Base-by-base conservation (phyloP, 1,140 invertebrate species). In the Phocides pigmalion region DNA sequence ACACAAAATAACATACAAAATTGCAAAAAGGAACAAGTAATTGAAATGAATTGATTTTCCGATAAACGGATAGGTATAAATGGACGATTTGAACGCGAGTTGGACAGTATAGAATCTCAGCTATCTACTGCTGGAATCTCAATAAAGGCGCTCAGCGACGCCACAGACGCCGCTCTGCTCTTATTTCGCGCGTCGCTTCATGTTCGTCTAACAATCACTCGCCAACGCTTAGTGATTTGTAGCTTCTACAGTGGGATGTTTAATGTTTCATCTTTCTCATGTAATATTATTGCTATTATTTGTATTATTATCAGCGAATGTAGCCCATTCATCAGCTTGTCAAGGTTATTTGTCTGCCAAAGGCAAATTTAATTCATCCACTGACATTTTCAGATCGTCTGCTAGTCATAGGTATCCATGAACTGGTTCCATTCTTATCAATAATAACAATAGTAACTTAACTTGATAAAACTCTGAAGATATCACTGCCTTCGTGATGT, bases 91-190 rank as follows among this genome's bases (percentile, higher is more conserved):
- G 28, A 11, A 32, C 28, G 28, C 28, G 28, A 32, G 28, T 25
- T 49, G 46, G 46, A 47, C 56, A 15, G 28, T 47, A 32, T 47
- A 37, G 32, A 64, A 64, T 75, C 64, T 62, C 59, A 44, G 44
- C 49, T 49, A 75, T 67, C 62, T 46, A 44, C 47, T 32, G 41
- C 62, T 61, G 75, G 77, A 82, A 84, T 82, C 74, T 76, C 76
- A 77, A 82, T 82, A 80, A 76, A 69, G 73, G 65, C 68, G 56
- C 56, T 63, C 64, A 67, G 54, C 68, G 74, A 71, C 69, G 62
- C 47, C 62, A 62, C 61, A 66, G 65, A 62, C 62, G 28, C 14
- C 62, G 62, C 72, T 70, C 66, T 81, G 69, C 67, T 77, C 66
- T 76, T 79, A 72, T 81, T 81, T 73, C 42, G 65, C 62, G 50